A percentile compares a stretch with the other conserved stretches of the same genome.
These are phyloP conservation scores for Pyrrhia umbra DNA, from an alignment of 2,888 invertebrate genomes.

Conservation along the genomic window DNA sequence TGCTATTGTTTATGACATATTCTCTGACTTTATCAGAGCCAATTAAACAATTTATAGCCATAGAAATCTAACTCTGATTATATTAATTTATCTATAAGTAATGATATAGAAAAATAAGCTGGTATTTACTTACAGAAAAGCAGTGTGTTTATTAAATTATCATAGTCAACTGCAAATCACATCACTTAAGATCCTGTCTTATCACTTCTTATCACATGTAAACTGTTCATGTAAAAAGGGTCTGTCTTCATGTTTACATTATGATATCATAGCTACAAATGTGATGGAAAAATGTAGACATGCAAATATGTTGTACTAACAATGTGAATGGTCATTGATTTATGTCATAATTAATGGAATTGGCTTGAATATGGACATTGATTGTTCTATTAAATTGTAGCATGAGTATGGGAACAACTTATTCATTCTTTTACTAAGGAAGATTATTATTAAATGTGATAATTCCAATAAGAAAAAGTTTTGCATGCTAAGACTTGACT, in stretches of 20 bases:
- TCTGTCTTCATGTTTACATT: slow-evolving; percentile 46
- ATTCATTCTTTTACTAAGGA: neutral
- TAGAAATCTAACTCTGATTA: neutral
- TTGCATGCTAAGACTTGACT: no score
- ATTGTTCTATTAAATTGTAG: neutral
- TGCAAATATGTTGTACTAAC: slow-evolving; percentile 28
- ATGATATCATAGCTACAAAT: slow-evolving; percentile 29
- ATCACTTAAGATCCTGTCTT: slow-evolving; percentile 33
- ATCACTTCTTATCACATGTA: slow-evolving; percentile 48
- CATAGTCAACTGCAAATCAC: slow-evolving; percentile 18
- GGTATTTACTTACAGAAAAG: neutral
- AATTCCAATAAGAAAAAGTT: neutral
- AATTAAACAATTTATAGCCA: neutral
- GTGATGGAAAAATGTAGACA: slow-evolving; percentile 33
- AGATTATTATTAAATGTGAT: neutral
- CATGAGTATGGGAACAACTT: neutral
- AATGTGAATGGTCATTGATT: slow-evolving; percentile 17
- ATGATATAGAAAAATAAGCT: neutral
- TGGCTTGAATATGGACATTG: neutral
- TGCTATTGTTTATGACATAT: neutral
- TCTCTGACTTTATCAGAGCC: neutral
- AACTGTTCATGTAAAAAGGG: slow-evolving; percentile 38
- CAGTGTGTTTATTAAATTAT: slow-evolving; percentile 6
- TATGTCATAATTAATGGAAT: neutral
- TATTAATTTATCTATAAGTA: neutral